Percentiles rank a stretch among this genome's conserved stretches.
Evolutionary conservation across 2,888 invertebrate genomes (phyloP).

Genomic region (Synergus laeviventris): DNA sequence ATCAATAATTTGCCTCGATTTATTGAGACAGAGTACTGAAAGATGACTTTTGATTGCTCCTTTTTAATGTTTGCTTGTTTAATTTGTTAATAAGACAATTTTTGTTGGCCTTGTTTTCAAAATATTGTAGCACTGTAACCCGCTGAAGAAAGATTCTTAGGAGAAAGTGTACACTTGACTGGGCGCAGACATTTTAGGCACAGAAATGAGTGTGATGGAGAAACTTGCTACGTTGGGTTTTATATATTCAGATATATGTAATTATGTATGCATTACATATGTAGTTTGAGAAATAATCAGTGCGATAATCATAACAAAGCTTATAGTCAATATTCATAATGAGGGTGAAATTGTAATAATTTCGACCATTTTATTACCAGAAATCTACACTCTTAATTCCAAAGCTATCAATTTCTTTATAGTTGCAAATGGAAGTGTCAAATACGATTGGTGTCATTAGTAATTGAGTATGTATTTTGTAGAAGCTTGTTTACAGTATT

Average conservation of each 20-base stretch:
- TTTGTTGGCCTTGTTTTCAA: background rate
- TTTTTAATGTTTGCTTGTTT: too few species aligned
- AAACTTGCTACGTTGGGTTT: background rate
- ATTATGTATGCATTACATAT: background rate
- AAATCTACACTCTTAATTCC: too few species aligned
- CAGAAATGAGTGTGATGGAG: background rate
- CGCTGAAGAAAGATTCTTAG: background rate
- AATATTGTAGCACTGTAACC: background rate
- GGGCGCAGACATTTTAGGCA: background rate
- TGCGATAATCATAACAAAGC: background rate
- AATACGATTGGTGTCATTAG: background rate
- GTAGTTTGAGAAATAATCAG: background rate
- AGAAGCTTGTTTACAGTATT: background rate
- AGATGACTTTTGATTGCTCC: too few species aligned
- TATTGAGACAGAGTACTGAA: too few species aligned
- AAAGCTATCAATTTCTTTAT: too few species aligned
- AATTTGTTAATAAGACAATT: background rate
- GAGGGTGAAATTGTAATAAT: background rate
- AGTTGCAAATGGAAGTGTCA: too few species aligned
- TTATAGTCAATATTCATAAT: background rate
- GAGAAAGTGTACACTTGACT: background rate
- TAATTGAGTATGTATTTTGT: background rate
- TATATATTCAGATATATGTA: background rate
- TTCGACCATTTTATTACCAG: background rate
- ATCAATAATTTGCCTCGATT: too few species aligned